Percentiles rank a stretch among this genome's conserved stretches.
These are phyloP conservation scores for Steatornis caripensis DNA, from an alignment of 2,113 vertebrate genomes.

Conservation along the genomic window DNA sequence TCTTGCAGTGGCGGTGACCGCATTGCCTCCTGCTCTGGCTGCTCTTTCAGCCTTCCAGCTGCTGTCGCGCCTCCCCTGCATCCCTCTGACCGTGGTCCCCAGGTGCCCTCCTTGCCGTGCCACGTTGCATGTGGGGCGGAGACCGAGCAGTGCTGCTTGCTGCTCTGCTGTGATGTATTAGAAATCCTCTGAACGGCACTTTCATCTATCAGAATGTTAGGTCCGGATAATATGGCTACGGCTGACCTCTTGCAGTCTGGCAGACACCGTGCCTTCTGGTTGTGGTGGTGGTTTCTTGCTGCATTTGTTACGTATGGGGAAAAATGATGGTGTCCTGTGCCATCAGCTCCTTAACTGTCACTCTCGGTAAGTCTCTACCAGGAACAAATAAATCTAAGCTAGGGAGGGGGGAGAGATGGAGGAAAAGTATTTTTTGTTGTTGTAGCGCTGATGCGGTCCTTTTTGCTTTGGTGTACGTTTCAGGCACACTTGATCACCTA, in stretches of 20 bases:
- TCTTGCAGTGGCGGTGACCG: not conserved
- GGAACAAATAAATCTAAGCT: not conserved
- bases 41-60: not conserved
- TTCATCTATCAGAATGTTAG: not conserved
- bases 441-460: not conserved
- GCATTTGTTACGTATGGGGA: not conserved
- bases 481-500: not conserved
- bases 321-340: not conserved
- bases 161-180: fast-evolving
- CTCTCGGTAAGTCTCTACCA: not conserved
- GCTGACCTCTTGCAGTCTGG: not conserved
- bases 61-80: not conserved
- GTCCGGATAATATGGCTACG: fast-evolving
- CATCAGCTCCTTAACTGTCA: not conserved
- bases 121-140: fast-evolving
- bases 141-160: not conserved
- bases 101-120: not conserved
- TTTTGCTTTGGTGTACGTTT: not conserved
- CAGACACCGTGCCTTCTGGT: fast-evolving
- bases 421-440: not conserved
- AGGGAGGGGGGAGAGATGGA: not conserved
- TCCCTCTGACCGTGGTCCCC: not conserved
- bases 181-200: not conserved
- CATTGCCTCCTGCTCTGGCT: not conserved
- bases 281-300: not conserved